Evolutionary conservation across 1,140 invertebrate genomes (phyloP).

Genomic region (Zaprionus ornatus): DNA sequence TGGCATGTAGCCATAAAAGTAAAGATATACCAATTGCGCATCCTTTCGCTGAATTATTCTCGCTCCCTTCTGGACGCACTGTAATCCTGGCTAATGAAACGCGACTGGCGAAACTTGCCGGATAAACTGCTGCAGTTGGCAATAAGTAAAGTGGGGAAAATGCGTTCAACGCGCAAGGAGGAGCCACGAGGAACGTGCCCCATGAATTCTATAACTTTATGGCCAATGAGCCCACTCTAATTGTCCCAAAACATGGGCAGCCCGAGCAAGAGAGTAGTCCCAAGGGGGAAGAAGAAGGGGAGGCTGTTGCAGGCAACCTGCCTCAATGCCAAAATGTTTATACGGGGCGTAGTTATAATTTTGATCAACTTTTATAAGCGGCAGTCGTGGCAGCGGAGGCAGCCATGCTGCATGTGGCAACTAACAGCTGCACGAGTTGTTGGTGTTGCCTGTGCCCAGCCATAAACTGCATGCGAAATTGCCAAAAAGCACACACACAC

Average conservation of each 20-base stretch:
- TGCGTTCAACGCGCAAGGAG: constrained; percentile 39
- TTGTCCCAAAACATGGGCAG: constrained; percentile 57
- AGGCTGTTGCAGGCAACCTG: constrained; percentile 6
- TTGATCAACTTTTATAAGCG: constrained; percentile 79
- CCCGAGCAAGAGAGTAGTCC: neutral
- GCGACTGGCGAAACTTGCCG: constrained; percentile 32
- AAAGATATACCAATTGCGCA: constrained; percentile 8
- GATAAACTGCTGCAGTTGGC: constrained; percentile 65
- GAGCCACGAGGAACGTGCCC: constrained; percentile 42
- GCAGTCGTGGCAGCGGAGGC: neutral
- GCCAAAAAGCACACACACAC: constrained; percentile 60
- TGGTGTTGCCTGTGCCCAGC: constrained; percentile 55
- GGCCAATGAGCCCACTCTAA: constrained; percentile 71
- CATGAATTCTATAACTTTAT: constrained; percentile 79
- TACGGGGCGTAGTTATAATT: constrained; percentile 68
- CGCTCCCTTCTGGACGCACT: neutral
- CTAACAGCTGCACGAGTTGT: constrained; percentile 61
- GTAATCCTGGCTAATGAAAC: constrained; percentile 70
- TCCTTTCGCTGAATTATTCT: constrained; percentile 5
- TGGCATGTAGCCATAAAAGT: constrained; percentile 37
- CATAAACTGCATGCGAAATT: constrained; percentile 80
- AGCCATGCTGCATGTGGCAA: constrained; percentile 43
- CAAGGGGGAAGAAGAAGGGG: neutral
- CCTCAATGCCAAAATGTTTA: constrained; percentile 52
- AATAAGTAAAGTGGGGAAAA: constrained; percentile 67